Evolutionary conservation across 2,797 vertebrate species (phyloP).

Genomic region (Anabacerthia variegaticeps): DNA sequence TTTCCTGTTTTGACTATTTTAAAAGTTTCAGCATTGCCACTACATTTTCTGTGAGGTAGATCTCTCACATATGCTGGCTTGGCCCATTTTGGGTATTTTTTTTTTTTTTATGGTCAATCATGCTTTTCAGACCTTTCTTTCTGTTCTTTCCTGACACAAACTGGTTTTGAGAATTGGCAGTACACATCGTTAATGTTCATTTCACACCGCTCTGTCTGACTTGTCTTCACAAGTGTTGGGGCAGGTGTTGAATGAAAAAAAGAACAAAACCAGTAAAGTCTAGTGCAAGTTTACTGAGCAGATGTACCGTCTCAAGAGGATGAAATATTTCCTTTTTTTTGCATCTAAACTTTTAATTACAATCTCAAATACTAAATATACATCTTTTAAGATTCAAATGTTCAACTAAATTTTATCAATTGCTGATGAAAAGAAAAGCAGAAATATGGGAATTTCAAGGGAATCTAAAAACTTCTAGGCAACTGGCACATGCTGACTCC

Average conservation of each 20-base stretch:
- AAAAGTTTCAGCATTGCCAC: slow-evolving; percentile 39
- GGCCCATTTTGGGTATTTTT: background rate
- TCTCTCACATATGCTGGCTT: slow-evolving; percentile 5
- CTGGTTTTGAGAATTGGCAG: background rate
- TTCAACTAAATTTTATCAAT: background rate
- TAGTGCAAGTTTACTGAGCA: background rate
- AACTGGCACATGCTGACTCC: accelerated
- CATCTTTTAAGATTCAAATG: background rate
- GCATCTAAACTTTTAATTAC: background rate
- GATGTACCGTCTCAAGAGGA: background rate
- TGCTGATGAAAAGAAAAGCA: background rate
- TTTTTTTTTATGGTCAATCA: background rate
- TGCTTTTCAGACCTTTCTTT: background rate
- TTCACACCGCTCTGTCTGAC: background rate
- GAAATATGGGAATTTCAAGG: background rate
- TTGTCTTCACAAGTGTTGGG: background rate
- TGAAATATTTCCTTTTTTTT: background rate
- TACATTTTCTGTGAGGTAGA: slow-evolving; percentile 21
- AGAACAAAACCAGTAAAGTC: background rate
- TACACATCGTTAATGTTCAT: background rate
- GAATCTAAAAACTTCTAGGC: background rate
- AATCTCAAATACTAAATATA: background rate
- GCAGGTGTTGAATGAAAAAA: background rate
- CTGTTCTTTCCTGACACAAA: background rate
- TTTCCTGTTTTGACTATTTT: slow-evolving; percentile 56